phyloP scores from a whole-genome alignment of 2,797 vertebrate species.

The Ciconia nigra region DNA sequence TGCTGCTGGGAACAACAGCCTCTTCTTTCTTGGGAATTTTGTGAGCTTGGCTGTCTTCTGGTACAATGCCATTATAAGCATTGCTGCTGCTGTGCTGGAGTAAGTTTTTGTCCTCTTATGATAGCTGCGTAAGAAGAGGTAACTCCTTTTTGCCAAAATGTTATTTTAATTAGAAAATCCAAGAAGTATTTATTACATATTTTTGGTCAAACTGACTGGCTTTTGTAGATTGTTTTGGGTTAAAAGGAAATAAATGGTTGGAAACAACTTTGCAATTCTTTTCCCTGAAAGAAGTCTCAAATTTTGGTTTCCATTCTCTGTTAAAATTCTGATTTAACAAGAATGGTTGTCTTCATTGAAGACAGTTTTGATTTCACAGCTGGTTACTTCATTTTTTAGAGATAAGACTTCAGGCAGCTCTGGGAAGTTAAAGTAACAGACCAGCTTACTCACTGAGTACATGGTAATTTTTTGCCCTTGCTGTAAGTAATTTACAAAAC shows the following conservation, averaged over 20 bases:
- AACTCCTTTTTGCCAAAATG: neutral
- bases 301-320: neutral
- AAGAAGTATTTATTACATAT: neutral
- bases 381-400: neutral
- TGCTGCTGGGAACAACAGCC: neutral
- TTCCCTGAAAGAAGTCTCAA: neutral
- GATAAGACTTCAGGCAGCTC: neutral
- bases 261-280: neutral
- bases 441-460: neutral
- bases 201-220: neutral
- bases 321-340: neutral
- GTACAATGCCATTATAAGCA: slow-evolving; percentile 7
- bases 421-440: neutral
- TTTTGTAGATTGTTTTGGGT: neutral
- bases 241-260: neutral
- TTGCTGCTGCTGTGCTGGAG: neutral
- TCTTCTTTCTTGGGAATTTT: slow-evolving; percentile 2
- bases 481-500: neutral
- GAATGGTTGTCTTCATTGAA: neutral
- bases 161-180: neutral
- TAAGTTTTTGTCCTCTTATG: neutral
- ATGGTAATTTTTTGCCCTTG: neutral
- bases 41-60: slow-evolving; percentile 11
- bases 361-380: neutral
- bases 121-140: neutral